A percentile compares a stretch with the other conserved stretches of the same genome.
phyloP scores from a whole-genome alignment of 2,797 vertebrate genomes.

The Hippopotamyrus pictus region DNA sequence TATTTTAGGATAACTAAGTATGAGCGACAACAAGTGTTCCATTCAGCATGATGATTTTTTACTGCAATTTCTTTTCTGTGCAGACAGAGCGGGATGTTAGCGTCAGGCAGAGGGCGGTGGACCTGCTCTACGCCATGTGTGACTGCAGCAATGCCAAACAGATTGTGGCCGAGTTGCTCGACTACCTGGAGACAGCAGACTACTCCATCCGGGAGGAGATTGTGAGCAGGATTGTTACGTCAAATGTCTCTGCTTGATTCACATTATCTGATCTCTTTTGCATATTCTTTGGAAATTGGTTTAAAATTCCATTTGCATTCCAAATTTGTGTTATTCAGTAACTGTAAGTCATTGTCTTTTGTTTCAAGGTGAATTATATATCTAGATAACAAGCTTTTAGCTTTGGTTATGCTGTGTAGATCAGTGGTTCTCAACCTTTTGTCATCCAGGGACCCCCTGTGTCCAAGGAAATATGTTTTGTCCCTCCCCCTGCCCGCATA shows the following conservation, averaged over 20 bases:
- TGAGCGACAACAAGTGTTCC: not conserved
- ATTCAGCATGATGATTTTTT: not conserved
- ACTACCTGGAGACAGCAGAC: conserved; percentile 72
- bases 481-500: not conserved
- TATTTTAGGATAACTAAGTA: not conserved
- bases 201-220: conserved; percentile 75
- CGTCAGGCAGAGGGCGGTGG: conserved; percentile 70
- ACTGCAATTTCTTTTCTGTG: not conserved
- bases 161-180: conserved; percentile 74
- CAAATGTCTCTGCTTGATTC: not conserved
- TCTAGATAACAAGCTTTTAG: not conserved
- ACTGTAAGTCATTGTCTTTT: not conserved
- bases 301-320: not conserved
- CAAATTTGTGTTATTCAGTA: not conserved
- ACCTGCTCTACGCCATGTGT: conserved; percentile 74
- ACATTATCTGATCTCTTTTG: not conserved
- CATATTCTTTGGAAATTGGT: not conserved
- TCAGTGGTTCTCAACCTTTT: not conserved
- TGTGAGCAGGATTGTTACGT: conserved; percentile 49
- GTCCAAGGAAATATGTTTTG: not conserved
- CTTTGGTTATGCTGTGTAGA: not conserved
- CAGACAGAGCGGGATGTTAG: conserved; percentile 75
- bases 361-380: not conserved
- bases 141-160: conserved; percentile 73
- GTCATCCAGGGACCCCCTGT: not conserved